These are phyloP conservation scores for Dromiciops gliroides DNA, from an alignment of 2,113 vertebrate genomes.

Conservation along the genomic window DNA sequence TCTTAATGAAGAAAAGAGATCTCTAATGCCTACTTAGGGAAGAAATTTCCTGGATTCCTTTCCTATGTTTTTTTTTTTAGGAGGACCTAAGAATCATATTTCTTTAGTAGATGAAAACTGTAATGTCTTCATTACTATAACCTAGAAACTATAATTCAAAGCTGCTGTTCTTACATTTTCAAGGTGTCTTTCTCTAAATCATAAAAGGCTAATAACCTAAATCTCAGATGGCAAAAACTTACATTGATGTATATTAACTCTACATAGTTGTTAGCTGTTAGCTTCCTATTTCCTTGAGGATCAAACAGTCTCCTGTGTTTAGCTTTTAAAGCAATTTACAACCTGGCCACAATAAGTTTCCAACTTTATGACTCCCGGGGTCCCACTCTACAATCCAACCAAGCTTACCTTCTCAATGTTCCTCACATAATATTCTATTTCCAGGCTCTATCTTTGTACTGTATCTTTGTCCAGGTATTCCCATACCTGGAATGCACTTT, in stretches of 20 bases:
- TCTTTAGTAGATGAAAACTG: conserved; percentile 34
- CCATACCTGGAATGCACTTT: not conserved
- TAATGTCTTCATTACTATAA: conserved; percentile 38
- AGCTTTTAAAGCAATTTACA: not conserved
- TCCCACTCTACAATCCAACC: not conserved
- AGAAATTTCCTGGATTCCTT: not conserved
- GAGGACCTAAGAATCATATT: conserved; percentile 17
- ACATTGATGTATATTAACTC: not conserved
- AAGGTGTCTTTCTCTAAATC: conserved; percentile 25
- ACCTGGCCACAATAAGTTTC: not conserved
- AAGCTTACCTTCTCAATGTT: not conserved
- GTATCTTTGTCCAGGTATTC: no score
- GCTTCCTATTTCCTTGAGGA: not conserved
- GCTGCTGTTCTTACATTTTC: conserved; percentile 17
- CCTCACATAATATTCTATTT: not conserved
- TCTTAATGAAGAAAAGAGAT: not conserved
- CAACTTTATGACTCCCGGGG: not conserved
- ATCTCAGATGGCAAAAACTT: conserved; percentile 32
- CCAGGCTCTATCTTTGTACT: not conserved
- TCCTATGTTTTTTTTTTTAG: not conserved
- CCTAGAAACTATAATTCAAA: conserved; percentile 56
- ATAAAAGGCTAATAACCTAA: conserved; percentile 3
- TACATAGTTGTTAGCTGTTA: not conserved
- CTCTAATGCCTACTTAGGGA: not conserved
- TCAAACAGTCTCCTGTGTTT: not conserved